Evolutionary conservation across 2,113 vertebrate species (phyloP).

Genomic region (Pholis gunnellus): DNA sequence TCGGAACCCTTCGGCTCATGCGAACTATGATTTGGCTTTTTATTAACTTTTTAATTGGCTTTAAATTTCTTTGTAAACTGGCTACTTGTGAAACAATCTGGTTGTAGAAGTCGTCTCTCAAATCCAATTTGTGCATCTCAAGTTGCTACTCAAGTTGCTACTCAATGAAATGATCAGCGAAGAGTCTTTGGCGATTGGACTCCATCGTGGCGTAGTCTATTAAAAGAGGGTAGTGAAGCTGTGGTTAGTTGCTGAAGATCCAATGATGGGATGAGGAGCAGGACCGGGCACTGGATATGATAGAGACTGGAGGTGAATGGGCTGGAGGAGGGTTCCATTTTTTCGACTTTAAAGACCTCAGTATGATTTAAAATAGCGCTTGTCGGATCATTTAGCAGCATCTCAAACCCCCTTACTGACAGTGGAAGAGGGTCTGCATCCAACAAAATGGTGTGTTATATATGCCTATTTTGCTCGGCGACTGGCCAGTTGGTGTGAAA

Average conservation of each 20-base stretch:
- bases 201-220: too few species aligned
- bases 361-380: neutral
- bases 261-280: neutral
- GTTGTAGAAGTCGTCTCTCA: neutral
- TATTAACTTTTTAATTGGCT: neutral
- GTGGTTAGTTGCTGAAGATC: neutral
- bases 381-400: neutral
- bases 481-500: neutral
- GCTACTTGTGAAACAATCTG: neutral
- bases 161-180: too few species aligned
- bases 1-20: neutral
- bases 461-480: neutral
- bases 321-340: too few species aligned
- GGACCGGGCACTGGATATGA: too few species aligned
- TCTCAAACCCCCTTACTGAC: neutral
- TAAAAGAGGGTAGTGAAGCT: too few species aligned
- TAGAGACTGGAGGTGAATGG: neutral
- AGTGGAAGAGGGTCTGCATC: neutral
- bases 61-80: neutral
- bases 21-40: neutral
- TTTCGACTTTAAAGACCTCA: neutral
- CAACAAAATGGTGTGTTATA: neutral
- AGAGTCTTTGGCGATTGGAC: too few species aligned
- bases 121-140: neutral
- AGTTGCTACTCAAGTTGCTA: neutral